A percentile compares a stretch with the other conserved stretches of the same genome.
phyloP scores from a whole-genome alignment of 2,888 invertebrate species.

The Drosophila cognata region DNA sequence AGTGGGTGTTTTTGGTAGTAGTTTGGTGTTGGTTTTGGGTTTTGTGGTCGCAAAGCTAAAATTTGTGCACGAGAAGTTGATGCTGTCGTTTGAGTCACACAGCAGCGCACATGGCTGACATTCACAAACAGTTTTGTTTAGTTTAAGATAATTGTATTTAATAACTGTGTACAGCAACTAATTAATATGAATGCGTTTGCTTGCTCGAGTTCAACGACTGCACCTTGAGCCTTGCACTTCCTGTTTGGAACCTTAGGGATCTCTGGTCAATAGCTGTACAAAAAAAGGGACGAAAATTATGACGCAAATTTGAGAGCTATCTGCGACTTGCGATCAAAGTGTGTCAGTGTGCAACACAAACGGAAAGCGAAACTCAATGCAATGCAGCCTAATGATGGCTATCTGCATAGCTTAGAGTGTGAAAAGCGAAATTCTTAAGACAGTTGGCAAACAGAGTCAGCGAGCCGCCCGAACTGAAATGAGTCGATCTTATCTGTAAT shows the following conservation, averaged over 20 bases:
- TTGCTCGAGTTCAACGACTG: slow-evolving; percentile 58
- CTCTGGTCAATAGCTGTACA: not conserved
- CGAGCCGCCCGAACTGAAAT: slow-evolving; percentile 59
- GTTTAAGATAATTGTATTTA: slow-evolving; percentile 63
- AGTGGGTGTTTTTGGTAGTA: not conserved
- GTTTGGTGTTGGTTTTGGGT: slow-evolving; percentile 6
- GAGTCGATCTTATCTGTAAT: slow-evolving; percentile 83
- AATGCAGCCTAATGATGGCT: slow-evolving; percentile 39
- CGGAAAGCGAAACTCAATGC: slow-evolving; percentile 75
- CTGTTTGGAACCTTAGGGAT: slow-evolving; percentile 68
- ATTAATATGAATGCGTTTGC: slow-evolving; percentile 65
- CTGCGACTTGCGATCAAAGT: slow-evolving; percentile 59
- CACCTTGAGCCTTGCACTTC: slow-evolving; percentile 79
- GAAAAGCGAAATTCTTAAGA: slow-evolving; percentile 72
- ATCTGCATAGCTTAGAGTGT: slow-evolving; percentile 62
- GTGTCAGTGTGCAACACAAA: slow-evolving; percentile 73
- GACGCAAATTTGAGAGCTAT: slow-evolving; percentile 53
- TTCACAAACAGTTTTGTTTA: slow-evolving; percentile 44
- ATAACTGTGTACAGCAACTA: slow-evolving; percentile 37
- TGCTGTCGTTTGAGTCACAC: slow-evolving; percentile 3
- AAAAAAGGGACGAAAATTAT: slow-evolving; percentile 11
- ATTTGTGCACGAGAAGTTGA: slow-evolving; percentile 31
- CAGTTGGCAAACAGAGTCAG: slow-evolving; percentile 65
- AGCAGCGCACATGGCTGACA: slow-evolving; percentile 23
- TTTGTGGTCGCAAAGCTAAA: slow-evolving; percentile 38